Conservation (phyloP, 1,140 invertebrate species). For the Ceratosolen solmsi region DNA sequence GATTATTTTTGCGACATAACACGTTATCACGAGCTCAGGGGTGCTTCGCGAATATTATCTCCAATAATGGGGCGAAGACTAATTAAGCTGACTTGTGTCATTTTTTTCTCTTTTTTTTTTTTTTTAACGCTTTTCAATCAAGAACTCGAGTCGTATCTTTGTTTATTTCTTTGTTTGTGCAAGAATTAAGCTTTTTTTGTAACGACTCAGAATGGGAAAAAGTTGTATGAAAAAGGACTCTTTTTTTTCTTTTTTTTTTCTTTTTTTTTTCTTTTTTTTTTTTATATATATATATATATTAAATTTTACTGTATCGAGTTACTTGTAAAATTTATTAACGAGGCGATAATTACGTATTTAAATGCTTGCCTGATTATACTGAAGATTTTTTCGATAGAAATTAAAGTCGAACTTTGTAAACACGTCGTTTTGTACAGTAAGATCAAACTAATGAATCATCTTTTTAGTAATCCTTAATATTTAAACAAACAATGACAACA, state of each 20-base stretch:
- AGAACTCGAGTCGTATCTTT: constrained; percentile 38
- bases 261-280: too few species aligned
- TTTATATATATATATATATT: too few species aligned
- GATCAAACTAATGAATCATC: background rate
- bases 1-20: constrained; percentile 37
- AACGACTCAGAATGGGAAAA: constrained; percentile 42
- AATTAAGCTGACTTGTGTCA: constrained; percentile 1
- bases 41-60: constrained; percentile 3
- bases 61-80: constrained; percentile 28
- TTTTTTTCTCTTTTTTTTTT: constrained; percentile 30
- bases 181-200: constrained; percentile 17
- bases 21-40: constrained; percentile 25
- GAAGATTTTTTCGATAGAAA: background rate
- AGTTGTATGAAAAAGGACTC: constrained; percentile 34
- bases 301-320: constrained; percentile 21
- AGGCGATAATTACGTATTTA: constrained; percentile 37
- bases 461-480: too few species aligned
- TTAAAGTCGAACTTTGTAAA: background rate
- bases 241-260: constrained; percentile 30
- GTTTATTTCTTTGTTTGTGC: constrained; percentile 24
- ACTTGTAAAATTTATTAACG: constrained; percentile 28
- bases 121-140: constrained; percentile 38
- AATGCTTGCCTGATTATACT: background rate
- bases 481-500: too few species aligned
- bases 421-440: background rate